phyloP scores from a whole-genome alignment of 2,797 vertebrate species.

The Zalophus californianus region DNA sequence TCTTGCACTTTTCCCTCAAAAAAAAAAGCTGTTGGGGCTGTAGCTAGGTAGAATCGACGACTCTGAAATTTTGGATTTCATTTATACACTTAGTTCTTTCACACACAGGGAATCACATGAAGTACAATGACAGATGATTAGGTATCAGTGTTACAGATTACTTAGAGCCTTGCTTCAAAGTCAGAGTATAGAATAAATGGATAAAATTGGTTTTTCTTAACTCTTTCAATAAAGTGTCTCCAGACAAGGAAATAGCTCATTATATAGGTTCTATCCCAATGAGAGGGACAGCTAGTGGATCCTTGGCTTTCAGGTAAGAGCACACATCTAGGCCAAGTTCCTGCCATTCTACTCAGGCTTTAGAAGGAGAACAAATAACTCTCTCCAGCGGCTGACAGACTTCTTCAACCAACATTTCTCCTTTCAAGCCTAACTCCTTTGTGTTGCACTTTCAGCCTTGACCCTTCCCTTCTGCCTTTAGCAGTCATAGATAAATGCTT shows the following conservation, averaged over 20 bases:
- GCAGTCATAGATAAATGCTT: neutral
- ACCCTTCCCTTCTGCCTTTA: neutral
- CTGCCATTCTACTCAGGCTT: neutral
- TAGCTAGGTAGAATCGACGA: neutral
- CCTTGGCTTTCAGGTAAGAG: neutral
- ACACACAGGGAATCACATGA: neutral
- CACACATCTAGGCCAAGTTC: neutral
- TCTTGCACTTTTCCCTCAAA: neutral
- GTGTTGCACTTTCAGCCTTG: constrained; percentile 35
- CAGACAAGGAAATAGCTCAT: neutral
- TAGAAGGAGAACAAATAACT: neutral
- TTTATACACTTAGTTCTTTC: neutral
- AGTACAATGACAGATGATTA: neutral
- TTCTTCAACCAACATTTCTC: neutral
- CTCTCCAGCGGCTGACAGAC: neutral
- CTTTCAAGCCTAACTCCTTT: constrained; percentile 26
- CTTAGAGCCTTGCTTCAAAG: constrained; percentile 3
- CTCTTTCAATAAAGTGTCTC: neutral
- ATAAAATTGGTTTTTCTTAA: neutral
- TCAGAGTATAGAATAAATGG: constrained; percentile 23
- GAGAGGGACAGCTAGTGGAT: neutral
- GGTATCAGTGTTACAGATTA: neutral
- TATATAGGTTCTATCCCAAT: neutral
- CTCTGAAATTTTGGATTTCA: neutral
- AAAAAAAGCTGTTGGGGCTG: neutral